Percentiles rank a stretch among this genome's conserved stretches.
Evolutionary conservation across 2,113 vertebrate genomes (phyloP).

Genomic region (Deroptyus accipitrinus): DNA sequence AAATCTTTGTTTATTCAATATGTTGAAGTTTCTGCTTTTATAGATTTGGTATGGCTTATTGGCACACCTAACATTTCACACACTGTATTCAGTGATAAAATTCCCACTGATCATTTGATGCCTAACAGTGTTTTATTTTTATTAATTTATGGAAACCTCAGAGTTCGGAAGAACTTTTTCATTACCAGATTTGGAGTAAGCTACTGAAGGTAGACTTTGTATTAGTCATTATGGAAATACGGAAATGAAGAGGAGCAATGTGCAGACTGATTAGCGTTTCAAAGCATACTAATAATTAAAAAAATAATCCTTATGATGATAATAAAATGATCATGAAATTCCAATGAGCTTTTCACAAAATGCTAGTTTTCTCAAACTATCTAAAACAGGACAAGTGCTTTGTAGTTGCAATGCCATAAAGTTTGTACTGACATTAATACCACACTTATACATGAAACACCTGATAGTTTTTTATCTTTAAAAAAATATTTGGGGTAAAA

Average conservation of each 20-base stretch:
- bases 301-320: background rate
- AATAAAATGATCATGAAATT: background rate
- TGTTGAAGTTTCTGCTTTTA: background rate
- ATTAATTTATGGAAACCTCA: background rate
- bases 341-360: background rate
- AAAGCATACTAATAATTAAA: background rate
- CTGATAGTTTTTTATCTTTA: background rate
- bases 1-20: background rate
- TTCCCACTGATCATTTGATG: background rate
- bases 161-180: background rate
- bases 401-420: fast-evolving
- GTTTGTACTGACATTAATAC: background rate
- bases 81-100: background rate
- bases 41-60: background rate
- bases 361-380: background rate
- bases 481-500: background rate
- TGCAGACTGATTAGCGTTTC: background rate
- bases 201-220: background rate
- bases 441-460: background rate
- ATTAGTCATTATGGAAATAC: background rate
- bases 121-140: background rate
- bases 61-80: background rate
- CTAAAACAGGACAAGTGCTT: background rate
- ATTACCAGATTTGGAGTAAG: background rate
- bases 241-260: background rate